Evolutionary conservation across 2,888 invertebrate genomes (phyloP), one percentile per base, ranked within the genome.

Genomic region (Dicycla oo): DNA sequence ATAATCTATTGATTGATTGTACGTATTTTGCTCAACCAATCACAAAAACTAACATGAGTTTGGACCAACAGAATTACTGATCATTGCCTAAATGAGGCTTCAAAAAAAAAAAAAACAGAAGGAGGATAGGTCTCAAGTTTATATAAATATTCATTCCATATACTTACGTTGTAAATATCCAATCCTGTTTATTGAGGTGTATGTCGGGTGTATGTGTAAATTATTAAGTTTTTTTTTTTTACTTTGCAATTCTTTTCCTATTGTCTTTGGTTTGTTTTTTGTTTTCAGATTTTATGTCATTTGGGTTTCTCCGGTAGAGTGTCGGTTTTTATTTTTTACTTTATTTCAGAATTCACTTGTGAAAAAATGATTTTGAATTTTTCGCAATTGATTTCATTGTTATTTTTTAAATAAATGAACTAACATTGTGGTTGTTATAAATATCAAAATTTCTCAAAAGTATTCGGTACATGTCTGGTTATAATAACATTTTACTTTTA

Each of bases 231-330:
- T 3, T 26, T 30, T 75, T 64, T 54, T 58, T 77, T 75, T 82
- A 80, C 73, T 82, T 80, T 81, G 75, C 81, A 83, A 83, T 85
- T 80, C 68, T 82, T 87, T 88, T 82, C 86, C 86, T 66, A 66
- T 90, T 88, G 86, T 90, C 86, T 88, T 88, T 89, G 86, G 82
- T 84, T 89, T 89, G 34, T 69, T 78, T 89, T 89, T 89, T 91
- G 91, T 94, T 94, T 93, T 86, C 93, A 94, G 94, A 92, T 83
- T 87, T 90, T 93, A 91, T 94, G 92, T 91, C 90, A 90, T 85
- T 93, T 95, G 94, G 95, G 95, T 93, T 91, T 90, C 93, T 94
- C 94, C 93, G 94, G 94, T 95, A 94, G 94, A 93, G 87, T 92
- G 93, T 92, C 89, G 91, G 92, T 92, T 94, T 91, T 90, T 83